phyloP scores from a whole-genome alignment of 2,113 vertebrate species.

The Cricetomys ansorgei region DNA sequence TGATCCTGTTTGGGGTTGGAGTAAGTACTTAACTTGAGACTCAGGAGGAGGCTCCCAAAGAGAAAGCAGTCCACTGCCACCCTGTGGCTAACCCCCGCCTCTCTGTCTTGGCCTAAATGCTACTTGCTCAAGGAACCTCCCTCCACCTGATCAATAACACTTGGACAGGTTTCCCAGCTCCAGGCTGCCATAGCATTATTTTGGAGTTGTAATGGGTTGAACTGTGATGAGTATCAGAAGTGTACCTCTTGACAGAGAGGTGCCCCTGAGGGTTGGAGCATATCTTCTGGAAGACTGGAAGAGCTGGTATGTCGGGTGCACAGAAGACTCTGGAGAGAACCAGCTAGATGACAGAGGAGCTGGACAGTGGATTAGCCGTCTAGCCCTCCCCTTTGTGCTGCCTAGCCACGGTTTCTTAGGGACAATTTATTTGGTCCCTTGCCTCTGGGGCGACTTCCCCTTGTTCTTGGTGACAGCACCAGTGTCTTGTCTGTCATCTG shows the following conservation, averaged over 20 bases:
- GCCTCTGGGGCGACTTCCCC: background rate
- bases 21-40: background rate
- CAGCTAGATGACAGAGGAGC: background rate
- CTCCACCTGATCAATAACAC: background rate
- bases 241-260: fast-evolving
- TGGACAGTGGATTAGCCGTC: background rate
- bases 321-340: background rate
- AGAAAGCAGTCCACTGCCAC: background rate
- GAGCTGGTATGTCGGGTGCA: background rate
- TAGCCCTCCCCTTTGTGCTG: background rate
- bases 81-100: too few species aligned
- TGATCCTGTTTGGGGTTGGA: background rate
- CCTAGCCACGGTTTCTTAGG: background rate
- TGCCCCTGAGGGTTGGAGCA: background rate
- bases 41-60: background rate
- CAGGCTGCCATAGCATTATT: background rate
- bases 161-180: background rate
- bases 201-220: background rate
- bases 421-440: background rate
- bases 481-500: background rate
- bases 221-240: background rate
- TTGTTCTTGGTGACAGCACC: background rate
- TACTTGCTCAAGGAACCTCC: background rate
- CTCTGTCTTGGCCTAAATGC: background rate
- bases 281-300: background rate